phyloP scores from a whole-genome alignment of 2,113 vertebrate species.

The Nibea coibor region DNA sequence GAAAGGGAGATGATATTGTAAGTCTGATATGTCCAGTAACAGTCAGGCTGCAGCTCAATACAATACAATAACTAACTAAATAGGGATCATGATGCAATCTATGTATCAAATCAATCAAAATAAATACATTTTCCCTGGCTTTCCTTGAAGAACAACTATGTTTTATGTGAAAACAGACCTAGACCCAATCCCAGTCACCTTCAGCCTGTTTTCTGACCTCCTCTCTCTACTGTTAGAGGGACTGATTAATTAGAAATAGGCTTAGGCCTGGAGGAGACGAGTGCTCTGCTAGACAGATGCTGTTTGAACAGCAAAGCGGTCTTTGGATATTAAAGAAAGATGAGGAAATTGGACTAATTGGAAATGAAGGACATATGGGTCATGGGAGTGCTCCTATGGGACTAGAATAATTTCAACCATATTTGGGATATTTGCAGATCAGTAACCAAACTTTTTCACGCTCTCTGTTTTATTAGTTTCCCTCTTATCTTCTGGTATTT shows the following conservation, averaged over 20 bases:
- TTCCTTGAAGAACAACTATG: conserved; percentile 21
- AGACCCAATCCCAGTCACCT: conserved; percentile 38
- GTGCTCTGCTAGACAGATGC: conserved; percentile 47
- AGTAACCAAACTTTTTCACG: neutral
- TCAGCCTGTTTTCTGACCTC: conserved; percentile 46
- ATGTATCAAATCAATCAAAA: conserved; percentile 11
- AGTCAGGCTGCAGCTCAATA: neutral
- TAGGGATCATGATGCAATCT: neutral
- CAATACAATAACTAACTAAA: neutral
- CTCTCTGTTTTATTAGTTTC: neutral
- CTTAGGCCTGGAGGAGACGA: conserved; percentile 51
- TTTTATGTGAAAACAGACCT: conserved; percentile 31
- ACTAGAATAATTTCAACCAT: conserved; percentile 17
- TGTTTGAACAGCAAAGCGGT: conserved; percentile 62
- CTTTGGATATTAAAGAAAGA: conserved; percentile 51
- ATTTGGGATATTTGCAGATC: neutral
- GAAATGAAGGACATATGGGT: conserved; percentile 59
- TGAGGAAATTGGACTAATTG: conserved; percentile 56
- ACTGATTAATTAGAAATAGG: conserved; percentile 65
- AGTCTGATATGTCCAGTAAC: neutral
- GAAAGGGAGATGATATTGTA: neutral
- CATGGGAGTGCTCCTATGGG: conserved; percentile 5
- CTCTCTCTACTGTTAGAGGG: conserved; percentile 40
- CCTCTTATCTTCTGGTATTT: neutral
- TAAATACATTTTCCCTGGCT: conserved; percentile 5